Conservation (phyloP, 2,888 invertebrate species). For the Rhimphoctona megacephalus region DNA sequence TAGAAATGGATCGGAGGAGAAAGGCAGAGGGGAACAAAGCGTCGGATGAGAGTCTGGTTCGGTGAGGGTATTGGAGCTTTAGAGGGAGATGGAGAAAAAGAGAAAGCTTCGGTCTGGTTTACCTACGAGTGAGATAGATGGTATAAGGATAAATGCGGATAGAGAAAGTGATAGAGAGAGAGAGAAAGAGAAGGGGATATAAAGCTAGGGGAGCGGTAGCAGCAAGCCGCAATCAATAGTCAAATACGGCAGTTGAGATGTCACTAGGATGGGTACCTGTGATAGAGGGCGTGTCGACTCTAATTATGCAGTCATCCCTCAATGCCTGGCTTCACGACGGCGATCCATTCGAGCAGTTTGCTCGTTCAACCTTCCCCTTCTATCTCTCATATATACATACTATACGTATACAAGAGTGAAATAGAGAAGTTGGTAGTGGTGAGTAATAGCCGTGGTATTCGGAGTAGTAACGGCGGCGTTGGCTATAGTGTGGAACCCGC, state of each 20-base stretch:
- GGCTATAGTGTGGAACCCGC: slow-evolving; percentile 41
- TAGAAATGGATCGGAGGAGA: background rate
- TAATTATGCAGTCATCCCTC: slow-evolving; percentile 75
- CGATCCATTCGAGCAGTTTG: slow-evolving; percentile 67
- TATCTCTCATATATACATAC: slow-evolving; percentile 11
- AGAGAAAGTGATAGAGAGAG: slow-evolving; percentile 54
- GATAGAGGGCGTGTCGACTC: slow-evolving; percentile 74
- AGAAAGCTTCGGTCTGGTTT: slow-evolving; percentile 47
- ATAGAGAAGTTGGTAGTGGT: slow-evolving; percentile 45
- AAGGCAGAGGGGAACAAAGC: slow-evolving; percentile 39
- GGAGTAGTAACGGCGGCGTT: slow-evolving; percentile 14
- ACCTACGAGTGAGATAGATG: slow-evolving; percentile 59
- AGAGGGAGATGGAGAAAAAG: slow-evolving; percentile 52
- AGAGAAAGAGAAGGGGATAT: slow-evolving; percentile 42
- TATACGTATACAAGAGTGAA: slow-evolving; percentile 21
- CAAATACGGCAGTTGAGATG: slow-evolving; percentile 75
- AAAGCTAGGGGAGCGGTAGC: slow-evolving; percentile 61
- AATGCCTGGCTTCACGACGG: slow-evolving; percentile 69
- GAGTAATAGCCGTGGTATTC: slow-evolving; percentile 45
- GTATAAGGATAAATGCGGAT: slow-evolving; percentile 61
- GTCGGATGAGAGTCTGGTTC: slow-evolving; percentile 46
- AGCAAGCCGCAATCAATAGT: slow-evolving; percentile 74
- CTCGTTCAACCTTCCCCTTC: slow-evolving; percentile 49
- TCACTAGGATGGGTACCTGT: slow-evolving; percentile 73
- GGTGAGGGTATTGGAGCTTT: slow-evolving; percentile 53